Conservation (phyloP, 92 coral and sea anemone species). For the Blastomussa wellsi region DNA sequence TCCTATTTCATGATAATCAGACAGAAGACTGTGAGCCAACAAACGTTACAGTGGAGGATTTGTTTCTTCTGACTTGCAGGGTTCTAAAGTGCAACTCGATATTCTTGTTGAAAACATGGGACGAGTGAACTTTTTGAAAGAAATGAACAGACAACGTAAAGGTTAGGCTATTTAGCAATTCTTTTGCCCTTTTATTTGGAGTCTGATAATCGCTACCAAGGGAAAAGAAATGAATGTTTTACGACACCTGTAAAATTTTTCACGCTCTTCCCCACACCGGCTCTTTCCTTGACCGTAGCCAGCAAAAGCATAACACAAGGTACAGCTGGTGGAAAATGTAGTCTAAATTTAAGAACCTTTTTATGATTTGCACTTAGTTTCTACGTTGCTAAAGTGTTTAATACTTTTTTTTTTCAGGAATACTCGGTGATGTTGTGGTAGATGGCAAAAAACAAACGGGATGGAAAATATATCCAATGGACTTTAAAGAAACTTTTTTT, state of each 20-base stretch:
- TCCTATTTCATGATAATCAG: background rate
- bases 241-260: background rate
- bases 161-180: conserved; percentile 47
- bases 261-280: background rate
- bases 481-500: conserved; percentile 67
- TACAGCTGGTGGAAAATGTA: background rate
- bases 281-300: background rate
- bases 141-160: conserved; percentile 85
- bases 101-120: conserved; percentile 97
- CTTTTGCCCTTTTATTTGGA: background rate
- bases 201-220: background rate
- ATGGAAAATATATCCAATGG: conserved; percentile 88
- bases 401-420: conserved; percentile 55
- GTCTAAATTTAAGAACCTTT: background rate
- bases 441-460: conserved; percentile 62
- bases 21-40: background rate
- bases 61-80: conserved; percentile 4
- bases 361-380: background rate
- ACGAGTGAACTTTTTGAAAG: conserved; percentile 75
- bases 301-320: background rate
- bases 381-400: background rate
- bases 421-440: conserved; percentile 78
- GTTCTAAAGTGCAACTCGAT: conserved; percentile 48
- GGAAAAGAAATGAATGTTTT: background rate
- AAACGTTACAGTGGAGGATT: background rate